Conservation (phyloP, 2,797 vertebrate species). For the Bucorvus abyssinicus region DNA sequence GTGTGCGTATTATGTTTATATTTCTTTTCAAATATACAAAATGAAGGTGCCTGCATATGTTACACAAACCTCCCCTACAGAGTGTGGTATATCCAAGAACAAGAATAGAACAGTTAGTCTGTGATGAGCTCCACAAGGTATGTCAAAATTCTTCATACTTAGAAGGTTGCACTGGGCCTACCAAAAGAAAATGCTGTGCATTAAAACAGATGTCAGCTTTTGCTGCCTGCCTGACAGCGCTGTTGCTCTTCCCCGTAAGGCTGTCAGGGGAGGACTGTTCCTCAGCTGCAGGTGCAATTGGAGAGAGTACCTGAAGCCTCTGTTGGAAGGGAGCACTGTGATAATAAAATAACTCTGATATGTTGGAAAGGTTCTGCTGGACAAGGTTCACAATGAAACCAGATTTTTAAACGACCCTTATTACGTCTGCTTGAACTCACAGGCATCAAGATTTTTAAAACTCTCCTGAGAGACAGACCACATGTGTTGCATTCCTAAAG, state of each 20-base stretch:
- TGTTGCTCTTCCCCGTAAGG: background rate
- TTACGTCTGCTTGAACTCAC: background rate
- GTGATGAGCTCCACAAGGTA: background rate
- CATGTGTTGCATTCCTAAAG: rapidly evolving
- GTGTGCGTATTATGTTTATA: background rate
- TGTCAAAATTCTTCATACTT: background rate
- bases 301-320: background rate
- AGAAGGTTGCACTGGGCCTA: background rate
- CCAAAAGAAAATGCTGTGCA: background rate
- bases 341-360: background rate
- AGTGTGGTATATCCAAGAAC: background rate
- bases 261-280: background rate
- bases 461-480: background rate
- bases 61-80: background rate
- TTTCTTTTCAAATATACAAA: background rate
- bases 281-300: background rate
- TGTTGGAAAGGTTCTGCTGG: background rate
- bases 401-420: background rate
- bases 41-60: background rate
- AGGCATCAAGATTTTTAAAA: background rate
- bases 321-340: background rate
- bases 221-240: background rate
- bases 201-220: background rate
- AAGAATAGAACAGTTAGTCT: rapidly evolving
- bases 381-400: background rate